Evolutionary conservation across 2,888 invertebrate genomes (phyloP), one percentile per base, ranked within the genome.

Genomic region (Eristalis intricaria): DNA sequence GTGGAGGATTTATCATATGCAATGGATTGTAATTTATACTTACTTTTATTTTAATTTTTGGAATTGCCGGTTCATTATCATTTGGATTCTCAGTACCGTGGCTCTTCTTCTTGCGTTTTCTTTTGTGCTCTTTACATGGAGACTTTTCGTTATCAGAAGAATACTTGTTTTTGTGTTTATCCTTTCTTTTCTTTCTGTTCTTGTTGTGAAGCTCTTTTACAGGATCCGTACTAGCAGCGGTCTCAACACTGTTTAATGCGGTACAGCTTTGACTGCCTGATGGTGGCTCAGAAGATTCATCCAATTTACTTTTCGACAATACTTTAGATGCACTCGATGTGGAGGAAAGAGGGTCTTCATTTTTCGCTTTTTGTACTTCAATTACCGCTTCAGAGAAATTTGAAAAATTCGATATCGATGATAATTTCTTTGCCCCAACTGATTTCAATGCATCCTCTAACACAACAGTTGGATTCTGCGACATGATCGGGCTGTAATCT

Each of bases 11-110:
- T n/a, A 7, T 7, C n/a, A 50, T 8, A 19, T 13, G 35, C 35
- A 35, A 35, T 35, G 1, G 2, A 10, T 1, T 8, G 11, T 35
- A 1, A 11, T 35, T n/a, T 50, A 50, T 19, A 66, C 78, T 89
- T 93, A 96, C 96, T 94, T 97, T 97, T 69, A 97, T 97, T 82
- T 97, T 97, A 76, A 97, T 97, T 91, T 97, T 95, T 32, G 96
- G 96, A 92, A 94, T 93, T 86, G 90, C 85, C 15, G 81, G 90
- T 63, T 92, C 92, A 1, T 88, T 84, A 58, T 91, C 91, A 35
- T 94, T 93, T 0, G 93, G 93, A 91, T 93, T 94, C 81, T 94
- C 94, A 85, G 95, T 93, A 90, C 96, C 96, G 65, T 90, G 89
- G 84, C 95, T 95, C 93, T 96, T 97, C 94, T 96, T 96, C 94